Conservation (phyloP, 2,797 vertebrate species). For the Sebastes taczanowskii region DNA sequence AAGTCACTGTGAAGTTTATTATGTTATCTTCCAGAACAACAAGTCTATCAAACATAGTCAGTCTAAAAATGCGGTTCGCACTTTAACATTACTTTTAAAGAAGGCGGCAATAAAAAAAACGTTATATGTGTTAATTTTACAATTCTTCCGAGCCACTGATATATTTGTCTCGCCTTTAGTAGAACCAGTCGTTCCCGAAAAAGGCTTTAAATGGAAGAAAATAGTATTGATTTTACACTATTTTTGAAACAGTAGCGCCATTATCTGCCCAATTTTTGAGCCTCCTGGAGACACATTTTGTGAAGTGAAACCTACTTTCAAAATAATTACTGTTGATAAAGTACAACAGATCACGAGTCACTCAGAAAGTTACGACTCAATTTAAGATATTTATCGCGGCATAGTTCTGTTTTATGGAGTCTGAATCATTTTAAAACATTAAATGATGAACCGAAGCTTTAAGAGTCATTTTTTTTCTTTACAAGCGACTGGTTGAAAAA, state of each 20-base stretch:
- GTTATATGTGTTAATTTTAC: background rate
- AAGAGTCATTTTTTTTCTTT: background rate
- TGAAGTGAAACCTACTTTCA: background rate
- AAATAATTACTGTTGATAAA: constrained; percentile 1
- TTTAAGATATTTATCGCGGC: background rate
- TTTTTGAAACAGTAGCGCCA: background rate
- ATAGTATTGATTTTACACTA: constrained; percentile 6
- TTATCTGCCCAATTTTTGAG: background rate
- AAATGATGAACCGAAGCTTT: background rate
- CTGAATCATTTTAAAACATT: background rate
- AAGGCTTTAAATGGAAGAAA: constrained; percentile 3
- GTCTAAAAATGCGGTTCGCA: background rate
- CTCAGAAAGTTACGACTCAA: background rate
- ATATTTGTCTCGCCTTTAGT: background rate
- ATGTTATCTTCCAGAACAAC: background rate
- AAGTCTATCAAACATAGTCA: background rate
- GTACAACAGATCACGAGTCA: background rate
- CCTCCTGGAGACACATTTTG: background rate
- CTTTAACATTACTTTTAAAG: background rate
- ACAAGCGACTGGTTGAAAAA: background rate
- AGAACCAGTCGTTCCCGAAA: background rate
- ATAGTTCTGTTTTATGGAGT: background rate
- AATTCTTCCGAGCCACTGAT: background rate
- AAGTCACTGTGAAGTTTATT: background rate
- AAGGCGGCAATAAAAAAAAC: background rate